phyloP scores from a whole-genome alignment of 2,113 vertebrate genomes.

The Crotalus horridus region DNA sequence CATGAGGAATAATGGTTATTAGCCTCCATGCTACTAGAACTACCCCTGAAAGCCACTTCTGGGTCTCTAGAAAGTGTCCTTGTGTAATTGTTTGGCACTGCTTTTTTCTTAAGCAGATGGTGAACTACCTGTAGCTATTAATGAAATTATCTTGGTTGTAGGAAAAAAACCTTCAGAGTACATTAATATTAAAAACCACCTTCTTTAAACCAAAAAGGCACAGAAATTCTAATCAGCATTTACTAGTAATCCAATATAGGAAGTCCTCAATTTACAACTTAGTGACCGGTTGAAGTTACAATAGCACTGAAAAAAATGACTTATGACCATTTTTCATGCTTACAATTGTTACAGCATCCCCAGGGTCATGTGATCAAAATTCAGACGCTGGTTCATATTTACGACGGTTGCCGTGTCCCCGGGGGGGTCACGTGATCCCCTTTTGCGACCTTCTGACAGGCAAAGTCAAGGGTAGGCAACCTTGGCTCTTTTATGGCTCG shows the following conservation, averaged over 20 bases:
- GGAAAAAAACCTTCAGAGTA: neutral
- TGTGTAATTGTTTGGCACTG: neutral
- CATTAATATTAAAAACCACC: neutral
- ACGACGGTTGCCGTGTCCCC: too few relatives aligned
- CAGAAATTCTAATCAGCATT: constrained; percentile 23
- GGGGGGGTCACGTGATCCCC: too few relatives aligned
- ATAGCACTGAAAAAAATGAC: too few relatives aligned
- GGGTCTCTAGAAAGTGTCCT: neutral
- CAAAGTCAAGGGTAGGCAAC: too few relatives aligned
- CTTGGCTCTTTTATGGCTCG: too few relatives aligned
- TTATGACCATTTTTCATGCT: too few relatives aligned
- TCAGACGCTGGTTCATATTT: too few relatives aligned
- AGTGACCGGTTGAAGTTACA: too few relatives aligned
- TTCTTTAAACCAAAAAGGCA: constrained; percentile 38
- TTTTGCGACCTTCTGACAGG: too few relatives aligned
- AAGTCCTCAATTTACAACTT: too few relatives aligned
- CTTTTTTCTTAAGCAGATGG: neutral
- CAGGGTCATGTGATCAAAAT: too few relatives aligned
- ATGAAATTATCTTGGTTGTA: constrained; percentile 2
- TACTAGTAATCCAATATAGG: neutral
- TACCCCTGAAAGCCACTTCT: neutral
- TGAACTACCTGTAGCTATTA: neutral
- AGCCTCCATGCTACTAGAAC: neutral
- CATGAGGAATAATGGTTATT: neutral
- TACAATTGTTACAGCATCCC: too few relatives aligned